Base-by-base conservation (phyloP, 2,113 vertebrate genomes). In the Chamaea fasciata region DNA sequence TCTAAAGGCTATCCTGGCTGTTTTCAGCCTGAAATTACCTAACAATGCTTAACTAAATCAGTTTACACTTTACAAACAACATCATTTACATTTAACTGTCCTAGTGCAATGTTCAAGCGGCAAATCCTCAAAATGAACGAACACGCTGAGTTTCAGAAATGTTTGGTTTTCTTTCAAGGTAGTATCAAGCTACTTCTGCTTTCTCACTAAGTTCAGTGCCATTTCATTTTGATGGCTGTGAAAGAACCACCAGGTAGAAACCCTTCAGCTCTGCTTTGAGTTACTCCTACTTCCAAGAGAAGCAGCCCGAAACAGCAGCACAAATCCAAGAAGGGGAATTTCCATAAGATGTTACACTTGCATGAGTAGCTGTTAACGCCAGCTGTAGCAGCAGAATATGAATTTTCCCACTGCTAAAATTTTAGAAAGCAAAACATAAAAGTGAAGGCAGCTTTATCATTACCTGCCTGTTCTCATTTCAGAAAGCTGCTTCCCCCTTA, bases 401-500 rank as follows among this genome's bases (percentile, higher is more conserved):
- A 68, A 74, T 96, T 94, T 82, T 65, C 55, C 67, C 41, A 35
- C 10, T 81, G 77, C 73, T 89, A 37, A 73, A 44, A 89, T 59
- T 80, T 53, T 28, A 73, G 11, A 74, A 93, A 93, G 89, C 39
- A 4, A 69, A 82, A 78, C 55, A 76, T 41, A 78, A 77, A 95
- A 96, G 73, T n/a, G 65, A 96, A 96, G 82, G 95, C 79, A 71
- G 79, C 41, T 46, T 75, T 91, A 94, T 94, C 85, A 89, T 81
- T 89, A 96, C 91, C 95, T 93, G 83, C 86, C 92, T 91, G 67
- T 53, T 95, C 79, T 94, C 81, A 67, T 91, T 88, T 83, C 47
- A 62, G 65, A 55, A 95, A 92, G 65, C 49, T 89, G 82, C 93
- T 71, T 90, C 87, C 63, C 65, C 81, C 63, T 97, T 84, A 89